phyloP scores from a whole-genome alignment of 2,797 vertebrate species.

The Parauchenoglanis ngamensis region DNA sequence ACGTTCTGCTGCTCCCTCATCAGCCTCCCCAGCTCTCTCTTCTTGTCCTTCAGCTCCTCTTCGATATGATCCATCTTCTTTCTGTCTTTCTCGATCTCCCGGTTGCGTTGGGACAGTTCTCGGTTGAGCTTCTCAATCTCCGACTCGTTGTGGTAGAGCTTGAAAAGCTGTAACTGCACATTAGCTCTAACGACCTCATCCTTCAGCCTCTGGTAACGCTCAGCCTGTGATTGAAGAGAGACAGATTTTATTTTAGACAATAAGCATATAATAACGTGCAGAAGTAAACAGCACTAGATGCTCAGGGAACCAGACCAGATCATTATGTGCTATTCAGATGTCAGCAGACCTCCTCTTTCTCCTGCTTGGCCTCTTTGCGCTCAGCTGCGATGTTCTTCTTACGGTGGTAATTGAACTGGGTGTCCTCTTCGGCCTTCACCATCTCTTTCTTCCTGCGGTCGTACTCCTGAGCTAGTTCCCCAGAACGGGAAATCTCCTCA shows the following conservation, averaged over 20 bases:
- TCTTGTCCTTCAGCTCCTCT: constrained; percentile 94
- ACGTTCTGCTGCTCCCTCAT: constrained; percentile 96
- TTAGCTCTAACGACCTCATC: constrained; percentile 92
- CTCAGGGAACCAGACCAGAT: neutral
- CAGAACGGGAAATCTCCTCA: constrained; percentile 95
- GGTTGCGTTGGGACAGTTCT: constrained; percentile 86
- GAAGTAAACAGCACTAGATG: neutral
- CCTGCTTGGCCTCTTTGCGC: constrained; percentile 96
- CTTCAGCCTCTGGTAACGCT: constrained; percentile 93
- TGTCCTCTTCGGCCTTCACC: constrained; percentile 98
- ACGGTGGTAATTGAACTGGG: constrained; percentile 95
- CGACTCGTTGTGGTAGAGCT: constrained; percentile 91
- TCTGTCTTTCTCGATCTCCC: constrained; percentile 94
- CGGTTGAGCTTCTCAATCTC: constrained; percentile 94
- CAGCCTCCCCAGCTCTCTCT: constrained; percentile 93
- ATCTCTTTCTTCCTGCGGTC: constrained; percentile 96
- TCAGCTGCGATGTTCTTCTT: constrained; percentile 98
- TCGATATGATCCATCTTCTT: constrained; percentile 95
- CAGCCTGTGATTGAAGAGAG: constrained; percentile 74
- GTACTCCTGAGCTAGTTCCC: constrained; percentile 69
- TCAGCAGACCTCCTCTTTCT: constrained; percentile 89
- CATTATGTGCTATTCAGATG: neutral
- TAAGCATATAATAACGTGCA: no score
- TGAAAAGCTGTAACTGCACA: constrained; percentile 95
- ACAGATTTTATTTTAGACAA: neutral